Base-by-base conservation (phyloP, 2,113 vertebrate species). In the Cebus imitator region DNA sequence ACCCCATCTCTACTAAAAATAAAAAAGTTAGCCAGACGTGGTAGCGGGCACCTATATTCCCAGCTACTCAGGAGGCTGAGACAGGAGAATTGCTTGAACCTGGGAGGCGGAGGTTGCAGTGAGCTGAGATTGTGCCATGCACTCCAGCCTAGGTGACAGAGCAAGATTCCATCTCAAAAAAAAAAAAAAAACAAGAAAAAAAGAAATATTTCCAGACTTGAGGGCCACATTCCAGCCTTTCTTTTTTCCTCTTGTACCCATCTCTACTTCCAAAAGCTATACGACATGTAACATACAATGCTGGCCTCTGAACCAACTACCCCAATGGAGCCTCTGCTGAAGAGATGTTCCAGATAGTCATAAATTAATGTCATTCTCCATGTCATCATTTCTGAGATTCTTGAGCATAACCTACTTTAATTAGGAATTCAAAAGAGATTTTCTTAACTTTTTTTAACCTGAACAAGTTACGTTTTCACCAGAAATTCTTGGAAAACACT, bases 401-500 rank as follows among this genome's bases (percentile, higher is more conserved):
- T 68, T 96, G 57, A 83, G 80, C 73, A 83, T 86, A 78, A 90
- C 45, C 81, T 87, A 48, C 66, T 66, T 73, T 52, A 85, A 72
- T 96, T 55, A 92, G 76, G 81, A 97, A 88, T 94, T 86, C 35
- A 48, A 82, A 90, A 90, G 23, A 6, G 35, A 90, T 91, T 86
- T 91, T 83, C 40, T 93, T 84, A 64, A 82, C 75, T 91, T 85
- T 48, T 72, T 81, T 90, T 82, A 10, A 70, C 45, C 32, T 6
- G 40, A 73, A 79, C 14, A 89, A 40, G n/a, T 83, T 95, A 90
- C 11, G 13, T 87, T 96, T 96, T 66, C 75, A 17, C 40, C 40
- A 88, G 64, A 94, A 94, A 96, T 91, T 94, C 66, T 96, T 94
- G 50, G 89, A 86, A 95, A 94, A 64, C 18, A 16, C 87, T 87